Percentiles rank a stretch among this genome's conserved stretches.
Conservation (phyloP, 2,113 vertebrate species). For the Cottus gobio region DNA sequence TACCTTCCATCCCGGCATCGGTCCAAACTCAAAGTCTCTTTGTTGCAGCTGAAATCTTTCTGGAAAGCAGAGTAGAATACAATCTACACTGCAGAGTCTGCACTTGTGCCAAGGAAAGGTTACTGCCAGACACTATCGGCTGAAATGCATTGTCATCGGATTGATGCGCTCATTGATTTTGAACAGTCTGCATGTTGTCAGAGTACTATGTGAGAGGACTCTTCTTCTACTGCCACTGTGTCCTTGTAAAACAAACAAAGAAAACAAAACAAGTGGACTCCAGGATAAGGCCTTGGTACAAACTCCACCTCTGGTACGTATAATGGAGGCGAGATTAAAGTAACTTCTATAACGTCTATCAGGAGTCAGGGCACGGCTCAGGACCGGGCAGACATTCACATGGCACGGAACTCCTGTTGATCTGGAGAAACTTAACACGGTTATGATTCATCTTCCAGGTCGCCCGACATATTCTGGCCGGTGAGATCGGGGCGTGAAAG, state of each 20-base stretch:
- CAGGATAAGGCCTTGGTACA: neutral
- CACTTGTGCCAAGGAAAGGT: neutral
- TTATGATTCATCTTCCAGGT: slow-evolving; percentile 37
- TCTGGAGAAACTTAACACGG: slow-evolving; percentile 48
- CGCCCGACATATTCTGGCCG: slow-evolving; percentile 20
- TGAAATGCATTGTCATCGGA: neutral
- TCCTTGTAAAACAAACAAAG: neutral
- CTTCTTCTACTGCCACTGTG: neutral
- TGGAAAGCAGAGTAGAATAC: neutral
- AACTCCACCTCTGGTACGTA: slow-evolving; percentile 32
- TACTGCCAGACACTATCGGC: too few relatives aligned
- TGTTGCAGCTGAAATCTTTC: neutral
- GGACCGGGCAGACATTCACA: slow-evolving; percentile 30
- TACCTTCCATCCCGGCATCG: too few relatives aligned
- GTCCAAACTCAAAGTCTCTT: neutral
- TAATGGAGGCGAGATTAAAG: slow-evolving; percentile 53
- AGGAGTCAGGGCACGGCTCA: slow-evolving; percentile 27
- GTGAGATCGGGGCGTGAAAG: slow-evolving; percentile 1
- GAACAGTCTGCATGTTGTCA: neutral
- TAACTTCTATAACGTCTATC: slow-evolving; percentile 42
- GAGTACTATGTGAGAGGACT: neutral
- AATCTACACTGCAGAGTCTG: neutral
- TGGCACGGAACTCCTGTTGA: slow-evolving; percentile 27
- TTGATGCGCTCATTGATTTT: neutral
- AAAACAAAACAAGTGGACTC: neutral